Evolutionary conservation across 2,888 invertebrate genomes (phyloP).

Genomic region (Sinodicranocentrus sp.): DNA sequence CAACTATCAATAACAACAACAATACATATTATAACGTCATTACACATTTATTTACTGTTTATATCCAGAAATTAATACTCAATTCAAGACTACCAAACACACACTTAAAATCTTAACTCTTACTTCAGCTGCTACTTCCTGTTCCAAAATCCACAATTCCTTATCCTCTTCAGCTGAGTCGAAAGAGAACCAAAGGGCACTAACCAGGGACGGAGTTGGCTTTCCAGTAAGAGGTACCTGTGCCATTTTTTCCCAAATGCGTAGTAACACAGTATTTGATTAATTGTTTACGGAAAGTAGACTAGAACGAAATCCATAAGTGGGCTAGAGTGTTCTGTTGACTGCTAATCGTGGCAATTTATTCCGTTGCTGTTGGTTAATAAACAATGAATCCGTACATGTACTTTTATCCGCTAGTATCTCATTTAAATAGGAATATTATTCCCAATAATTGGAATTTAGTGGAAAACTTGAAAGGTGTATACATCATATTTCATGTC

Average conservation of each 20-base stretch:
- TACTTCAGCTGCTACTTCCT: slow-evolving; percentile 72
- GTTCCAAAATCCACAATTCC: slow-evolving; percentile 73
- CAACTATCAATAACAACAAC: slow-evolving; percentile 39
- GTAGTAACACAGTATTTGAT: background rate
- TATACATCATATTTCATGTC: too few relatives aligned
- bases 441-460: too few relatives aligned
- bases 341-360: too few relatives aligned
- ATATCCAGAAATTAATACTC: background rate
- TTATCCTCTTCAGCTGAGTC: slow-evolving; percentile 74
- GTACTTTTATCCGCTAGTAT: too few relatives aligned
- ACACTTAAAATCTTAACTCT: background rate
- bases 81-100: background rate
- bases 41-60: background rate
- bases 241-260: slow-evolving; percentile 40
- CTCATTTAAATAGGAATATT: too few relatives aligned
- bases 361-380: too few relatives aligned
- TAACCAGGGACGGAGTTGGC: slow-evolving; percentile 65
- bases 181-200: slow-evolving; percentile 73
- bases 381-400: too few relatives aligned
- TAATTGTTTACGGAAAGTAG: background rate
- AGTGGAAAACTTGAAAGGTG: too few relatives aligned
- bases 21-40: background rate
- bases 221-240: slow-evolving; percentile 64
- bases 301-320: too few relatives aligned
- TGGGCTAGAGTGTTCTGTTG: too few relatives aligned